phyloP scores from a whole-genome alignment of 1,140 invertebrate genomes.

The fruit fly (Drosophila melanogaster) region DNA sequence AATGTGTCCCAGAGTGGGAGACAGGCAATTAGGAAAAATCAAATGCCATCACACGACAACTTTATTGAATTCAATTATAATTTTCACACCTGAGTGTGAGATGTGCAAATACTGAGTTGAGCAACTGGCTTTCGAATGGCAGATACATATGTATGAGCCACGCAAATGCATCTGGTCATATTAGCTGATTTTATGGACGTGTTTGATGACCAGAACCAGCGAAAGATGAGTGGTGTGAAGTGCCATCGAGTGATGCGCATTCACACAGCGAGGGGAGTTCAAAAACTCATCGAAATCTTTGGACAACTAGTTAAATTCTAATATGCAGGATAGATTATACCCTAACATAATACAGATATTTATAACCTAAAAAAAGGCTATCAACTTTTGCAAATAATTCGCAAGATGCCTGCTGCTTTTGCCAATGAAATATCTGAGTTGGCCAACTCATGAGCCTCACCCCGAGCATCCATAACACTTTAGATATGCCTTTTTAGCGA shows the following conservation, averaged over 20 bases:
- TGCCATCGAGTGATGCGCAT: conserved; percentile 23
- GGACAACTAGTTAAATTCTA: neutral
- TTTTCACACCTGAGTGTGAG: conserved; percentile 72
- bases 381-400: too few species aligned
- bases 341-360: too few species aligned
- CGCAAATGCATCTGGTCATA: conserved; percentile 67
- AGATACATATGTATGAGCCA: conserved; percentile 15
- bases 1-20: neutral
- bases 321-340: too few species aligned
- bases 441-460: conserved; percentile 19
- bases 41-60: conserved; percentile 58
- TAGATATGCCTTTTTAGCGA: conserved; percentile 38
- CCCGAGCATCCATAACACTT: conserved; percentile 24
- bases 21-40: conserved; percentile 57
- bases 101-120: conserved; percentile 39
- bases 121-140: conserved; percentile 13
- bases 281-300: neutral
- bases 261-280: conserved; percentile 22
- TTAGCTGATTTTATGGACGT: conserved; percentile 61
- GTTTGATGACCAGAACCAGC: conserved; percentile 47
- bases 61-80: conserved; percentile 81
- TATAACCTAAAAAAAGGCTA: too few species aligned
- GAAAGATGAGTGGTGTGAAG: conserved; percentile 30
- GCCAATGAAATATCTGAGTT: neutral
- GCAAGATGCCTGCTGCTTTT: neutral